Conservation (phyloP, 2,888 invertebrate genomes). For the Caenorhabditis uteleia region DNA sequence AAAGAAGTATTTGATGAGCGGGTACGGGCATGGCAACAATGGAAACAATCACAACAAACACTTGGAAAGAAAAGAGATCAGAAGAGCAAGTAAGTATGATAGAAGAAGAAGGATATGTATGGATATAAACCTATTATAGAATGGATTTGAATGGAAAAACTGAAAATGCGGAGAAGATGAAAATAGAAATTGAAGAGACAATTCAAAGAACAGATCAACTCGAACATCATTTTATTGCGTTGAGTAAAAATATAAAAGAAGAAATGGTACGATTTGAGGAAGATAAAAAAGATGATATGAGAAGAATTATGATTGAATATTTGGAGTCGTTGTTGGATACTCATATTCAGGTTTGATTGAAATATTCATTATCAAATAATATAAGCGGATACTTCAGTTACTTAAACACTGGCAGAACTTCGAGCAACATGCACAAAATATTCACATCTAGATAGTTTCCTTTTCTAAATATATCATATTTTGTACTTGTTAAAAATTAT, state of each 20-base stretch:
- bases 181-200: conserved; percentile 76
- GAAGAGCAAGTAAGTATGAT: conserved; percentile 79
- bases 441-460: conserved; percentile 73
- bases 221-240: conserved; percentile 75
- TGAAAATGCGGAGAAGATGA: conserved; percentile 87
- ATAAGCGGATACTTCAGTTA: too few species aligned
- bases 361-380: too few species aligned
- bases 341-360: conserved; percentile 82
- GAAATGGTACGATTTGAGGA: conserved; percentile 89
- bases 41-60: conserved; percentile 95
- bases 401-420: conserved; percentile 93
- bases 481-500: too few species aligned
- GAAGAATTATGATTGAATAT: conserved; percentile 86
- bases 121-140: conserved; percentile 40
- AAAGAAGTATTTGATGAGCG: conserved; percentile 76
- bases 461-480: too few species aligned
- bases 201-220: conserved; percentile 81
- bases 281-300: conserved; percentile 91
- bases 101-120: too few species aligned
- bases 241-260: conserved; percentile 77
- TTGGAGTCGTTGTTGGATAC: conserved; percentile 91
- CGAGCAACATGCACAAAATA: conserved; percentile 90
- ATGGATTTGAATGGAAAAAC: conserved; percentile 86
- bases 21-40: conserved; percentile 90
- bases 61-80: conserved; percentile 90